Evolutionary conservation across 2,888 invertebrate genomes (phyloP).

Genomic region (Allophyes oxyacanthae): DNA sequence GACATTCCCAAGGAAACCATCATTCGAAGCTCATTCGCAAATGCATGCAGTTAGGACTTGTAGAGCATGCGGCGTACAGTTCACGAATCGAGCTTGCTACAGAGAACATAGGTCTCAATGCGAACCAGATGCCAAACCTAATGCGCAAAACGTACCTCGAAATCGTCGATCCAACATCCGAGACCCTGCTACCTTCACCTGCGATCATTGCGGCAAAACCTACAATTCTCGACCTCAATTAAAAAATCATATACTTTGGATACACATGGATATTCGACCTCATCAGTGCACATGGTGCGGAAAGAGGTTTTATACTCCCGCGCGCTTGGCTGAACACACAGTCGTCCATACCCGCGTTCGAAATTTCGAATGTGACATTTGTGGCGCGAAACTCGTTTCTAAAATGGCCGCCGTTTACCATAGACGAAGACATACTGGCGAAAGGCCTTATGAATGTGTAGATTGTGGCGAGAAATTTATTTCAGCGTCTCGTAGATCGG

Average conservation of each 20-base stretch:
- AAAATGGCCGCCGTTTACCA: conserved; percentile 85
- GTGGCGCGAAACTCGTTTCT: conserved; percentile 82
- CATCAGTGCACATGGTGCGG: conserved; percentile 87
- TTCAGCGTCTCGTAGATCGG: conserved; percentile 79
- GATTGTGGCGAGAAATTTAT: conserved; percentile 82
- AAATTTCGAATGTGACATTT: conserved; percentile 87
- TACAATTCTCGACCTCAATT: conserved; percentile 79
- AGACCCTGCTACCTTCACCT: conserved; percentile 78
- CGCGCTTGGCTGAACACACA: conserved; percentile 85
- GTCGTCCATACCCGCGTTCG: conserved; percentile 87
- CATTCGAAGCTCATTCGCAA: conserved; percentile 76
- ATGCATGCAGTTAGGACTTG: conserved; percentile 83
- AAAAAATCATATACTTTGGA: conserved; percentile 85
- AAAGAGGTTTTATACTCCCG: conserved; percentile 85
- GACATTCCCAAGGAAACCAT: conserved; percentile 69
- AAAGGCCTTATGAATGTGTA: conserved; percentile 80
- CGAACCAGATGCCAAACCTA: conserved; percentile 80
- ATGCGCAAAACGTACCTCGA: conserved; percentile 65
- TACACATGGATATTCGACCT: conserved; percentile 83
- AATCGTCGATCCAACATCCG: conserved; percentile 76
- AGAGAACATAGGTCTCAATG: conserved; percentile 78
- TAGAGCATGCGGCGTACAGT: conserved; percentile 75
- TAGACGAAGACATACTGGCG: conserved; percentile 82
- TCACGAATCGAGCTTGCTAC: conserved; percentile 80
- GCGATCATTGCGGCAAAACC: conserved; percentile 79